These are phyloP conservation scores for Campopleginae sp. DNA, from an alignment of 2,888 invertebrate genomes.

Conservation along the genomic window DNA sequence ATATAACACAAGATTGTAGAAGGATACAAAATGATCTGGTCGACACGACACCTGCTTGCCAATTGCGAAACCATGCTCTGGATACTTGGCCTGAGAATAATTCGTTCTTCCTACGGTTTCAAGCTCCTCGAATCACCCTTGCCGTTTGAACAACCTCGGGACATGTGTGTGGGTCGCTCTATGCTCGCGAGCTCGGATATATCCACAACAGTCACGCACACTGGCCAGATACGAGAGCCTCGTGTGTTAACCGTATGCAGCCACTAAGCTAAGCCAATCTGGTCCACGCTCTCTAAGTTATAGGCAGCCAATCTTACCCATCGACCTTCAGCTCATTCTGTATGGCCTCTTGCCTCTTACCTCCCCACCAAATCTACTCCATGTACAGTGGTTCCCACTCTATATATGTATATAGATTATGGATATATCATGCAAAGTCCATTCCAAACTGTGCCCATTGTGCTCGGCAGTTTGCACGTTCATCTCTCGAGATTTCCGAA, in stretches of 20 bases:
- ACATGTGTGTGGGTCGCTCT: conserved; percentile 16
- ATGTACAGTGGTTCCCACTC: conserved; percentile 10
- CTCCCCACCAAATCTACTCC: conserved; percentile 2
- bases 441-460: conserved; percentile 37
- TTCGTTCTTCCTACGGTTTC: conserved; percentile 10
- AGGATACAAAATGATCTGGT: conserved; percentile 2
- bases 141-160: background rate
- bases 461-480: conserved; percentile 30
- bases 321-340: conserved; percentile 47
- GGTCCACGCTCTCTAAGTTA: conserved; percentile 74
- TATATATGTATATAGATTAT: conserved; percentile 30
- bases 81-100: background rate
- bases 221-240: conserved; percentile 65
- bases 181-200: conserved; percentile 1
- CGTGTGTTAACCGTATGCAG: conserved; percentile 69
- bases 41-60: conserved; percentile 9
- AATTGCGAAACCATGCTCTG: conserved; percentile 17
- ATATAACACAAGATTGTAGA: conserved; percentile 4
- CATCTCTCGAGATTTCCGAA: background rate
- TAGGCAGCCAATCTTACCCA: conserved; percentile 73
- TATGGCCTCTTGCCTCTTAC: conserved; percentile 23
- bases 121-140: conserved; percentile 48
- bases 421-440: conserved; percentile 29
- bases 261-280: conserved; percentile 77
- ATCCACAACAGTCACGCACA: background rate